These are phyloP conservation scores for Maniola hyperantus DNA, from an alignment of 2,888 invertebrate genomes.

Conservation along the genomic window DNA sequence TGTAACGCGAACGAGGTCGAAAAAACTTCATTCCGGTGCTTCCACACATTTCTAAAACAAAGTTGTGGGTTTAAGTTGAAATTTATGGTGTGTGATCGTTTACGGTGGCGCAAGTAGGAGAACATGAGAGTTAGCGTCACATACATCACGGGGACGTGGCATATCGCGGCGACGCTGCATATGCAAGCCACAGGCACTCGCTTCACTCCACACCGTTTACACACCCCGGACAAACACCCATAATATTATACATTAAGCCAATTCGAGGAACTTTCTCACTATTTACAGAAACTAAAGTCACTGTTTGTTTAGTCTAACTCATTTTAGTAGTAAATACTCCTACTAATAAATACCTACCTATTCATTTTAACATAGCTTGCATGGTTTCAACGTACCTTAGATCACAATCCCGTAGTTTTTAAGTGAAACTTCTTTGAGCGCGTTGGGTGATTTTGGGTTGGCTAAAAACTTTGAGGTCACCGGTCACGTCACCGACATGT, in stretches of 20 bases:
- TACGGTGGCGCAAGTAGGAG: constrained; percentile 68
- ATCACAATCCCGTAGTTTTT: no score
- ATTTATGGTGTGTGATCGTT: constrained; percentile 72
- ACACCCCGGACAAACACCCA: constrained; percentile 9
- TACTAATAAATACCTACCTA: no score
- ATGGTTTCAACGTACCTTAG: no score
- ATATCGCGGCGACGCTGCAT: constrained; percentile 67
- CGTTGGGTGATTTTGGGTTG: no score
- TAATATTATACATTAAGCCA: background rate
- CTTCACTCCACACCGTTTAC: constrained; percentile 15
- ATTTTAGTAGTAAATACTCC: no score
- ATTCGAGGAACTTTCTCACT: background rate
- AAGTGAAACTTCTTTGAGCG: no score
- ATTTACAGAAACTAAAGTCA: background rate
- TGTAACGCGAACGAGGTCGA: constrained; percentile 62
- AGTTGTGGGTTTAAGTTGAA: constrained; percentile 72
- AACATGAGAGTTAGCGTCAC: constrained; percentile 65
- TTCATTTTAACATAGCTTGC: no score
- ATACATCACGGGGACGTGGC: constrained; percentile 73
- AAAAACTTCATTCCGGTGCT: constrained; percentile 67
- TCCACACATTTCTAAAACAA: constrained; percentile 66
- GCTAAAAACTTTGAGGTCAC: no score
- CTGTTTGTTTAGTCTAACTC: background rate
- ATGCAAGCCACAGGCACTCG: constrained; percentile 52
- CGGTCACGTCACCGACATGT: no score